Conservation (phyloP, 1,140 invertebrate species). For the Caenorhabditis tropicalis region DNA sequence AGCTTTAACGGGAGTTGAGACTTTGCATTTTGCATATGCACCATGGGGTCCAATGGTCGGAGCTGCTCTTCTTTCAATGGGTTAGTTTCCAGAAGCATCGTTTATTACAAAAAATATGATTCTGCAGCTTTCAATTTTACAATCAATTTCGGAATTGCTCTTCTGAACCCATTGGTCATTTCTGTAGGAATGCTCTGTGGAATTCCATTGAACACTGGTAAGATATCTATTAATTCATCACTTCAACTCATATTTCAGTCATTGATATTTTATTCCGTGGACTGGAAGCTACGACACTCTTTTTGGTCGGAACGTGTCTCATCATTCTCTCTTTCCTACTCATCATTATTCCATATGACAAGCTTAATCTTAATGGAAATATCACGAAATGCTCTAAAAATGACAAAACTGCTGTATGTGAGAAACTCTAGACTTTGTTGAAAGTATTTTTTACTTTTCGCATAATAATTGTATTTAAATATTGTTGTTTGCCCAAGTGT, state of each 20-base stretch:
- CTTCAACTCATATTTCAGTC: conserved; percentile 50
- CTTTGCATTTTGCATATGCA: conserved; percentile 63
- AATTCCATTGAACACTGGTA: conserved; percentile 66
- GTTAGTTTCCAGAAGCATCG: conserved; percentile 44
- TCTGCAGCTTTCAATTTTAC: conserved; percentile 71
- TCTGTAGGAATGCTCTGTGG: conserved; percentile 70
- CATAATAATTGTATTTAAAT: not conserved
- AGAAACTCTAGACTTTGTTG: not conserved
- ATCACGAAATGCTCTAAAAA: not conserved
- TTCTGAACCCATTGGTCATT: conserved; percentile 64
- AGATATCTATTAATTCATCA: not conserved
- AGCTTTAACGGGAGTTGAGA: conserved; percentile 60
- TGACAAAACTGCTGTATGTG: not conserved
- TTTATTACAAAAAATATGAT: not conserved
- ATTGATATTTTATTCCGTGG: conserved; percentile 65
- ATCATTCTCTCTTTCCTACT: conserved; percentile 66
- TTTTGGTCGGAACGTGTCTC: conserved; percentile 62
- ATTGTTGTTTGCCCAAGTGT: not conserved
- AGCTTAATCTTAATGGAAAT: conserved; percentile 23
- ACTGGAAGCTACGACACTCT: conserved; percentile 57
- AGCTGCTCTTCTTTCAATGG: conserved; percentile 60
- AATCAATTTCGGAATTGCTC: conserved; percentile 69
- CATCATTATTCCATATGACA: conserved; percentile 61
- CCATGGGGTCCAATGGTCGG: conserved; percentile 64
- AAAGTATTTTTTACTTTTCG: not conserved